These are phyloP conservation scores for Leiothrix lutea DNA, from an alignment of 2,113 vertebrate genomes.

Conservation along the genomic window DNA sequence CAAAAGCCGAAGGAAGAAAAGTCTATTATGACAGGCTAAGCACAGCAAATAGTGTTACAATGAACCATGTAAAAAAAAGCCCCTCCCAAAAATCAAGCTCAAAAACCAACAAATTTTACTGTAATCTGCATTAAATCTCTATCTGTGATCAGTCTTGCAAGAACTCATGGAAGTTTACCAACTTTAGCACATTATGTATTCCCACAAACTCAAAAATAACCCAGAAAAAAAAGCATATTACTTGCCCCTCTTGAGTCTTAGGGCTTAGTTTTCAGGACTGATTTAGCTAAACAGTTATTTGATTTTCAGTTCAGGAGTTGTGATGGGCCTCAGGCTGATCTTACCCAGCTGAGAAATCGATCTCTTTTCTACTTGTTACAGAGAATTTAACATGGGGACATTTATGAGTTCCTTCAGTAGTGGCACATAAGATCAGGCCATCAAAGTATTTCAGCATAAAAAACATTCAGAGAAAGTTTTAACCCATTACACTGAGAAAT, in stretches of 20 bases:
- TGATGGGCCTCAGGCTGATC: background rate
- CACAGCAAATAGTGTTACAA: background rate
- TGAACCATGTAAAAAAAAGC: background rate
- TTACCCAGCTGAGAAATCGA: background rate
- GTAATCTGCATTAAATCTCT: background rate
- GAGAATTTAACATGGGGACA: background rate
- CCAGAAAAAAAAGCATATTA: background rate
- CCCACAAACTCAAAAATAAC: background rate
- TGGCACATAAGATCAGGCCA: background rate
- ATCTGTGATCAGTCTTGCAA: background rate
- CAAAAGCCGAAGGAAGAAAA: background rate
- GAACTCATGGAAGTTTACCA: background rate
- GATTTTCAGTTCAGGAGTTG: background rate
- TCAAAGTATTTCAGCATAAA: background rate
- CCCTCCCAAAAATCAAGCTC: background rate
- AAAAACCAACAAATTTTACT: background rate
- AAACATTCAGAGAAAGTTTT: background rate
- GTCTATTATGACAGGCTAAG: background rate
- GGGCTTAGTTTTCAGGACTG: background rate
- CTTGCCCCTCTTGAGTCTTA: background rate
- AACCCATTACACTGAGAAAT: background rate
- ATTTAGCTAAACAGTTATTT: background rate
- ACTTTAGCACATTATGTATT: background rate
- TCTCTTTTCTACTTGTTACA: background rate
- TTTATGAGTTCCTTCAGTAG: background rate